These are phyloP conservation scores for Chrysolina haemoptera DNA, from an alignment of 2,888 invertebrate genomes.

Conservation along the genomic window DNA sequence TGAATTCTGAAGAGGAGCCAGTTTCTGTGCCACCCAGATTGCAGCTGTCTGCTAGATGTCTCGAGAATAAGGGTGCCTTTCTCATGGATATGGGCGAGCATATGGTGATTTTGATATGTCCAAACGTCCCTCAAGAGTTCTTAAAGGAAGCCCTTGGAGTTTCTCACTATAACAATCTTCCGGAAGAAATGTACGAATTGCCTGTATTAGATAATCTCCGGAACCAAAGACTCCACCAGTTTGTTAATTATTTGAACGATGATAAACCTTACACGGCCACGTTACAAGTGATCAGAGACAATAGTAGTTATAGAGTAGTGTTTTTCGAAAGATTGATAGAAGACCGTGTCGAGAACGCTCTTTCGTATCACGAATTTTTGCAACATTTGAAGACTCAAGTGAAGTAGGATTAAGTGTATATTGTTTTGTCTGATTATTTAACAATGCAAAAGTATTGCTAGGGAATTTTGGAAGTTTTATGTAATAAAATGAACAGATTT, in stretches of 20 bases:
- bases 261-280: constrained; percentile 86
- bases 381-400: constrained; percentile 94
- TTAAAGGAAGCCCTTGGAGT: constrained; percentile 86
- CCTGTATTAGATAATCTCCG: constrained; percentile 84
- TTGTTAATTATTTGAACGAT: constrained; percentile 87
- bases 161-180: constrained; percentile 79
- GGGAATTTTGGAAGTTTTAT: constrained; percentile 37
- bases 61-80: constrained; percentile 92
- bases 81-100: constrained; percentile 89
- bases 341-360: constrained; percentile 93
- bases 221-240: constrained; percentile 83
- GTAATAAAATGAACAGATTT: constrained; percentile 23
- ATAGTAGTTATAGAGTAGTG: constrained; percentile 84
- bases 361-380: constrained; percentile 98
- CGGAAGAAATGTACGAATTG: constrained; percentile 83
- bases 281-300: constrained; percentile 91
- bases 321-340: constrained; percentile 94
- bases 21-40: constrained; percentile 82
- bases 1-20: constrained; percentile 63
- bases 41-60: constrained; percentile 86
- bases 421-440: constrained; percentile 36
- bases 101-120: constrained; percentile 88
- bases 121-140: constrained; percentile 82
- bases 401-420: constrained; percentile 74
- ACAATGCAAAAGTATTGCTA: constrained; percentile 62